phyloP scores from a whole-genome alignment of 2,797 vertebrate genomes.

The Salmo trutta region DNA sequence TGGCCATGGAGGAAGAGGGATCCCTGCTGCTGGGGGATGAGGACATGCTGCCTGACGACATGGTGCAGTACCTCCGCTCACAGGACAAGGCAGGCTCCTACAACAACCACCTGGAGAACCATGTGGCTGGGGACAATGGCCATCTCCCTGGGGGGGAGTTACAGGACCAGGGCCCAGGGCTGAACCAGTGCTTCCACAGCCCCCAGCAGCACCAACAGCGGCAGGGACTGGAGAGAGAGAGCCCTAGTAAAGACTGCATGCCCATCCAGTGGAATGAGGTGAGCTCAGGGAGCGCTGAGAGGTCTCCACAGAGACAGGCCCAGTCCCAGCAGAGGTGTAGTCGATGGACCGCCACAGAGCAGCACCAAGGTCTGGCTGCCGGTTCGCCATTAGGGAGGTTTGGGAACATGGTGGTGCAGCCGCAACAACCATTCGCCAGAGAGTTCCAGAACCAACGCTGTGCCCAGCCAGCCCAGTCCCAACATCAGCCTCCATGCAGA shows the following conservation, averaged over 20 bases:
- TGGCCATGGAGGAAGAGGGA: slow-evolving; percentile 83
- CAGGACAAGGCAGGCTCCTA: slow-evolving; percentile 72
- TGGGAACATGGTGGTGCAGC: slow-evolving; percentile 81
- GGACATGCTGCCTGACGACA: slow-evolving; percentile 90
- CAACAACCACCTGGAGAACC: slow-evolving; percentile 55
- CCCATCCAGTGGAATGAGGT: slow-evolving; percentile 99
- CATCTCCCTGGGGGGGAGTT: slow-evolving; percentile 62
- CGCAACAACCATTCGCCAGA: slow-evolving; percentile 73
- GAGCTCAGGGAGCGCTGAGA: slow-evolving; percentile 91
- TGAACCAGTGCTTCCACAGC: slow-evolving; percentile 55
- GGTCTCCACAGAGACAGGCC: slow-evolving; percentile 77
- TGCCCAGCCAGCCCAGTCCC: slow-evolving; percentile 61
- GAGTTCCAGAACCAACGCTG: slow-evolving; percentile 63
- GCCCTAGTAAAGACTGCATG: slow-evolving; percentile 77
- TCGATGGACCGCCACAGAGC: slow-evolving; percentile 66
- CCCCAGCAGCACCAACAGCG: slow-evolving; percentile 55
- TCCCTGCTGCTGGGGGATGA: slow-evolving; percentile 81
- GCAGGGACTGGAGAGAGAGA: slow-evolving; percentile 54
- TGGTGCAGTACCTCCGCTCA: slow-evolving; percentile 92
- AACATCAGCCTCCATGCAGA: slow-evolving; percentile 50
- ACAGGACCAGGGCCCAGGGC: slow-evolving; percentile 56
- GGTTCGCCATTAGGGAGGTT: slow-evolving; percentile 79
- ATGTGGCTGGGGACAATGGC: slow-evolving; percentile 47
- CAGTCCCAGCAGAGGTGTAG: slow-evolving; percentile 58
- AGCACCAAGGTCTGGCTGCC: slow-evolving; percentile 41